Evolutionary conservation across 2,113 vertebrate species (phyloP), one percentile per base, ranked within the genome.

Genomic region (Platysternon megacephalum): DNA sequence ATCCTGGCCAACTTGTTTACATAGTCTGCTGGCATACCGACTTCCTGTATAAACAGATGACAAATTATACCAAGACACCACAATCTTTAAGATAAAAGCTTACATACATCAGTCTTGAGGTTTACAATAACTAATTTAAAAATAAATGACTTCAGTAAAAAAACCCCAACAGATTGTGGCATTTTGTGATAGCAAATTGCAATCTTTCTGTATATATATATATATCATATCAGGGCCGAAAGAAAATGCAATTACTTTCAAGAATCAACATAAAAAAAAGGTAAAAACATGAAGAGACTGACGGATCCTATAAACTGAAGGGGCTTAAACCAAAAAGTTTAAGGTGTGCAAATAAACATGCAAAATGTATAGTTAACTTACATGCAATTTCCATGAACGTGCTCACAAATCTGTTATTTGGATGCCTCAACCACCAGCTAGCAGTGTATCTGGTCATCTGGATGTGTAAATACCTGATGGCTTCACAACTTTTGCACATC

Each of bases 11-110:
- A 98, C 93, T 99, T 99, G 98, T 99, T 99, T 94, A 99, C 99
- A 82, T 99, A 99, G 97, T 99, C 99, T 55, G 99, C 99, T 42
- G 99, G 99, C 99, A 99, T 99, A 89, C 99, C 99, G 81, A 99
- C 99, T 98, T 99, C 99, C 99, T 99, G 98, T 19, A 94, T 74
- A 97, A 97, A 97, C 22, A 97, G 89, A 97, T 9, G 95, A 29
- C 91, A 97, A 10, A 93, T 42, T 83, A 49, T 95, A 76, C 39
- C 35, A 58, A 86, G 17, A 51, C 76, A 94, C 0, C 29, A 81
- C 74, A 90, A 56, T 80, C 76, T 68, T 8, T n/a, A 55, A 94
- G 76, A 16, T 44, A 95, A 89, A 80, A 89, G 46, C 24, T 2
- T 51, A 11, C 28, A 86, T 16, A 44, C 24, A 42, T 74, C 68